Evolutionary conservation across 2,888 invertebrate species (phyloP).

Genomic region (Hydrotaea cyrtoneurina): DNA sequence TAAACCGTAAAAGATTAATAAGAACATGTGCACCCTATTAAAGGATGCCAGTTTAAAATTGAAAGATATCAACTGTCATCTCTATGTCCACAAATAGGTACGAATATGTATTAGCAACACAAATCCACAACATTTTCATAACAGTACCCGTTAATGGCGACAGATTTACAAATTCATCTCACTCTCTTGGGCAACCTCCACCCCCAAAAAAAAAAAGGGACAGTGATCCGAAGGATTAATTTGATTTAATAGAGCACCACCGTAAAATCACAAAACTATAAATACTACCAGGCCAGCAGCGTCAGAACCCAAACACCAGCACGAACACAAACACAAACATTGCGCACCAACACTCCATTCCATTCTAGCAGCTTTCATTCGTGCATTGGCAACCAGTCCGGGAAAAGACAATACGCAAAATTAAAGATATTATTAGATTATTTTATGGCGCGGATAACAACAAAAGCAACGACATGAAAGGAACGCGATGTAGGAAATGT

Average conservation of each 20-base stretch:
- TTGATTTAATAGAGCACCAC: slow-evolving; percentile 12
- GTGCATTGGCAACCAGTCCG: neutral
- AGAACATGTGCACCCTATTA: too few relatives aligned
- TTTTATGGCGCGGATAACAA: slow-evolving; percentile 29
- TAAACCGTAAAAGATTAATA: too few relatives aligned
- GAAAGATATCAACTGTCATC: too few relatives aligned
- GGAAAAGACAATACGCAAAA: slow-evolving; percentile 27
- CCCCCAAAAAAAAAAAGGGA: neutral
- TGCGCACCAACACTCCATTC: neutral
- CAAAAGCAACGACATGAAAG: neutral
- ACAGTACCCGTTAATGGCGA: slow-evolving; percentile 25
- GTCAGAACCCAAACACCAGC: neutral
- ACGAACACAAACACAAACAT: neutral
- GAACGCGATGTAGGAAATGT: slow-evolving; percentile 21
- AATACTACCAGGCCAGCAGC: neutral
- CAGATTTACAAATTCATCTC: slow-evolving; percentile 19
- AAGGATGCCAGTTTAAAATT: too few relatives aligned
- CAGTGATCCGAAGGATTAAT: neutral
- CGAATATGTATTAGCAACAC: neutral
- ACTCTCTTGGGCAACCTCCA: neutral
- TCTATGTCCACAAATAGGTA: too few relatives aligned
- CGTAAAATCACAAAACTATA: slow-evolving; percentile 35
- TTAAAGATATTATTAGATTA: slow-evolving; percentile 38
- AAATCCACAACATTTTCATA: slow-evolving; percentile 18
- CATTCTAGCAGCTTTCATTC: neutral